These are phyloP conservation scores for Saturnia japonica DNA, from an alignment of 2,888 invertebrate species.

Conservation along the genomic window DNA sequence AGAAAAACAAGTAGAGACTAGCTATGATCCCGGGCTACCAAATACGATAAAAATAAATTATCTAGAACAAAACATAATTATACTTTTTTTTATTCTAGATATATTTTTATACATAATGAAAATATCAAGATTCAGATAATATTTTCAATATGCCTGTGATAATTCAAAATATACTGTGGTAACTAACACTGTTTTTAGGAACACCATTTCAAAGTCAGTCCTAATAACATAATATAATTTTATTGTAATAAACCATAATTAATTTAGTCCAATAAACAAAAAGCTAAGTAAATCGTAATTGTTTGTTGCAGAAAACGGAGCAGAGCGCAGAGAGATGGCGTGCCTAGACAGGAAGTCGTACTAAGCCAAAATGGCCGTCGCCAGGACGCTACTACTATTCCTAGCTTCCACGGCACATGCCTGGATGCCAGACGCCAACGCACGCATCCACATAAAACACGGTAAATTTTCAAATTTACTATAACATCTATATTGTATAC, in stretches of 20 bases:
- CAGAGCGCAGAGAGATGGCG: slow-evolving; percentile 62
- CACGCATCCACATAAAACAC: slow-evolving; percentile 85
- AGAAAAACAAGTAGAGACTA: slow-evolving; percentile 11
- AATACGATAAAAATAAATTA: not conserved
- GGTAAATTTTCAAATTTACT: slow-evolving; percentile 64
- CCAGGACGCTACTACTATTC: slow-evolving; percentile 80
- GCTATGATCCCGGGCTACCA: not conserved
- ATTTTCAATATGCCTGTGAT: too few relatives aligned
- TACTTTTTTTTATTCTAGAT: not conserved
- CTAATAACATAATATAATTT: too few relatives aligned
- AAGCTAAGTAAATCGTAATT: not conserved
- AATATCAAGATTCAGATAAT: too few relatives aligned
- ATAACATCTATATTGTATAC: not conserved
- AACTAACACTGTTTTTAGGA: too few relatives aligned
- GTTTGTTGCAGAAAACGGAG: slow-evolving; percentile 61
- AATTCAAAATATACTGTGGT: too few relatives aligned
- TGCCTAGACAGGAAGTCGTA: slow-evolving; percentile 62
- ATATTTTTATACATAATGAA: not conserved
- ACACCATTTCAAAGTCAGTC: too few relatives aligned
- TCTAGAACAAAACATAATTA: not conserved
- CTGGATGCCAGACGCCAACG: slow-evolving; percentile 88
- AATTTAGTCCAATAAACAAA: not conserved
- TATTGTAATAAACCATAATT: too few relatives aligned
- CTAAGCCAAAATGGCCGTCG: slow-evolving; percentile 75
- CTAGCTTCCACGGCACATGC: slow-evolving; percentile 82